A percentile compares a stretch with the other conserved stretches of the same genome.
Conservation (phyloP, 2,888 invertebrate species). For the Eupithecia abbreviata region DNA sequence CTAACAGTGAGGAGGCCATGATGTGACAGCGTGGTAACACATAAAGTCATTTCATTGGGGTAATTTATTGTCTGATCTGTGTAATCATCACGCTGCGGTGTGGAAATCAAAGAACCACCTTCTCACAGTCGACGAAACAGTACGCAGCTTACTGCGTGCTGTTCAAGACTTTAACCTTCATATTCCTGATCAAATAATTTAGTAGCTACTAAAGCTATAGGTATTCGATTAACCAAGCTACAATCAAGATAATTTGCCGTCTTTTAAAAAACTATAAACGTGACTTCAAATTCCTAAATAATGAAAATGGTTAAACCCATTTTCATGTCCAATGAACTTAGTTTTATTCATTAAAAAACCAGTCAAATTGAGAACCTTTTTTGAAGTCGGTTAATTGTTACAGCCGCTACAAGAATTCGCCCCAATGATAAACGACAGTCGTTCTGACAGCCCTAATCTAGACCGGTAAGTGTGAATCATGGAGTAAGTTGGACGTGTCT, state of each 20-base stretch:
- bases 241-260: background rate
- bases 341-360: too few relatives aligned
- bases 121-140: too few relatives aligned
- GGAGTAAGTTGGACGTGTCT: constrained; percentile 45
- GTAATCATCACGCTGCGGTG: too few relatives aligned
- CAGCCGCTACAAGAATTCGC: background rate
- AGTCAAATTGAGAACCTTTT: too few relatives aligned
- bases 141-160: too few relatives aligned
- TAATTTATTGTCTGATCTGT: too few relatives aligned
- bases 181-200: background rate
- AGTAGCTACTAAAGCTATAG: background rate
- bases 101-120: too few relatives aligned
- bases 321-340: too few relatives aligned
- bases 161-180: background rate
- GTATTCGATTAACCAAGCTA: background rate
- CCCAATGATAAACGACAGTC: background rate
- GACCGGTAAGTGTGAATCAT: constrained; percentile 43
- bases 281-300: too few relatives aligned
- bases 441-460: constrained; percentile 38
- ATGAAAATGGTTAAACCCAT: too few relatives aligned
- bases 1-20: background rate
- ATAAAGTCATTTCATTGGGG: background rate
- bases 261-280: too few relatives aligned
- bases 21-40: background rate
- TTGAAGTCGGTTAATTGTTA: background rate